Percentiles rank a stretch among this genome's conserved stretches.
These are phyloP conservation scores for Musca domestica DNA, from an alignment of 1,140 invertebrate species.

Conservation along the genomic window DNA sequence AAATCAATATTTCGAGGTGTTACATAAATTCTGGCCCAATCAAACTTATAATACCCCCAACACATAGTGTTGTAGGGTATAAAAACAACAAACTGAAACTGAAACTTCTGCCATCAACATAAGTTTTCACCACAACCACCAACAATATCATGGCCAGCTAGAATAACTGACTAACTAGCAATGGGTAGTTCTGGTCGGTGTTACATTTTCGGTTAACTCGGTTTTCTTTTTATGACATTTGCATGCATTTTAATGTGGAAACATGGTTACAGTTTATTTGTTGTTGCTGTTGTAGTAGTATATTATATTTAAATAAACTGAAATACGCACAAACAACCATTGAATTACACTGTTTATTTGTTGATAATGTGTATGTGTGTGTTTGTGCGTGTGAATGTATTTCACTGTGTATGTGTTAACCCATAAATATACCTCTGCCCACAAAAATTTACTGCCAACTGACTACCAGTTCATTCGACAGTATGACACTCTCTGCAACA, in stretches of 20 bases:
- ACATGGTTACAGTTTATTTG: neutral
- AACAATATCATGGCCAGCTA: neutral
- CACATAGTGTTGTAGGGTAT: too few species aligned
- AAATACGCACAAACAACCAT: neutral
- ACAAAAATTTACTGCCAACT: too few species aligned
- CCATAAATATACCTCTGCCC: too few species aligned
- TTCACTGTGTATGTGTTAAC: neutral
- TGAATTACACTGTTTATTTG: neutral
- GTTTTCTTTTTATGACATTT: constrained; percentile 20
- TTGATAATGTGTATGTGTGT: neutral
- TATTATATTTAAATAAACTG: neutral
- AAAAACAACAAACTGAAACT: too few species aligned
- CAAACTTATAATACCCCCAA: too few species aligned
- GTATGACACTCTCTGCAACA: neutral
- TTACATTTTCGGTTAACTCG: constrained; percentile 18
- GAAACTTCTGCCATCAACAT: too few species aligned
- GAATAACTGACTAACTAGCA: neutral
- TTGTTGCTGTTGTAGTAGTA: neutral
- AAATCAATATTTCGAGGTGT: too few species aligned
- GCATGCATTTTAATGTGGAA: constrained; percentile 1
- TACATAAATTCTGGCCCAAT: too few species aligned
- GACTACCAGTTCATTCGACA: too few species aligned
- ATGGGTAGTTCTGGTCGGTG: constrained; percentile 2
- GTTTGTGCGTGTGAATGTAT: too few species aligned
- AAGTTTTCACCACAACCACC: neutral